Percentiles rank a stretch among this genome's conserved stretches.
phyloP scores from a whole-genome alignment of 2,888 invertebrate species.

The Gortyna flavago region DNA sequence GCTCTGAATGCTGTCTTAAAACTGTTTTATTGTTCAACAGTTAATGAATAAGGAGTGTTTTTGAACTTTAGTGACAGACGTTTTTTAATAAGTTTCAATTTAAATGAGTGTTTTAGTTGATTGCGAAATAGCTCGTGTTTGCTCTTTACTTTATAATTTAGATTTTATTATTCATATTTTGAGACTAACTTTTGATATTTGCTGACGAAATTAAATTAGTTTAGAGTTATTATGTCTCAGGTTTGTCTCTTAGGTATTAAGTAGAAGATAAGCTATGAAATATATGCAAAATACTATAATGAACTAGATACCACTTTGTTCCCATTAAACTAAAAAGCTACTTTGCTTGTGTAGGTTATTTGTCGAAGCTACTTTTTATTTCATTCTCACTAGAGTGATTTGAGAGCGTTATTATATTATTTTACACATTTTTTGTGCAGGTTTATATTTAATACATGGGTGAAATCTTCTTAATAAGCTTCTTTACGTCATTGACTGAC shows the following conservation, averaged over 20 bases:
- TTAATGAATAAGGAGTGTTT: constrained; percentile 58
- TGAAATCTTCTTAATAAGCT: background rate
- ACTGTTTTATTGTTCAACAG: constrained; percentile 58
- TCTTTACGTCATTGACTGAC: background rate
- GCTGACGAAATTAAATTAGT: constrained; percentile 42
- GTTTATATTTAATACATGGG: too few relatives aligned
- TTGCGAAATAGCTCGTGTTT: constrained; percentile 49
- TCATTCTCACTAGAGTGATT: background rate
- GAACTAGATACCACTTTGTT: constrained; percentile 7
- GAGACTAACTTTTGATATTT: constrained; percentile 39
- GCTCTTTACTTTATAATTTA: constrained; percentile 28
- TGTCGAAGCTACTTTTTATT: background rate
- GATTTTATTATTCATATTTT: constrained; percentile 50
- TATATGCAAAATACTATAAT: constrained; percentile 14
- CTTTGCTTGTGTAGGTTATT: background rate
- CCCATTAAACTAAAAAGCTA: background rate
- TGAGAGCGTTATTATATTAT: too few relatives aligned
- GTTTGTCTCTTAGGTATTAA: constrained; percentile 38
- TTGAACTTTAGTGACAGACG: constrained; percentile 52
- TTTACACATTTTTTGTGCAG: background rate
- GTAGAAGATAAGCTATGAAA: constrained; percentile 7
- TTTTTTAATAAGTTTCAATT: constrained; percentile 49
- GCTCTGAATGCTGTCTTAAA: constrained; percentile 48
- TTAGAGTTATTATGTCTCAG: constrained; percentile 33
- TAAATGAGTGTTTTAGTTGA: constrained; percentile 40